Evolutionary conservation across 2,797 vertebrate genomes (phyloP).

Genomic region (Hypotaenidia philippensis): DNA sequence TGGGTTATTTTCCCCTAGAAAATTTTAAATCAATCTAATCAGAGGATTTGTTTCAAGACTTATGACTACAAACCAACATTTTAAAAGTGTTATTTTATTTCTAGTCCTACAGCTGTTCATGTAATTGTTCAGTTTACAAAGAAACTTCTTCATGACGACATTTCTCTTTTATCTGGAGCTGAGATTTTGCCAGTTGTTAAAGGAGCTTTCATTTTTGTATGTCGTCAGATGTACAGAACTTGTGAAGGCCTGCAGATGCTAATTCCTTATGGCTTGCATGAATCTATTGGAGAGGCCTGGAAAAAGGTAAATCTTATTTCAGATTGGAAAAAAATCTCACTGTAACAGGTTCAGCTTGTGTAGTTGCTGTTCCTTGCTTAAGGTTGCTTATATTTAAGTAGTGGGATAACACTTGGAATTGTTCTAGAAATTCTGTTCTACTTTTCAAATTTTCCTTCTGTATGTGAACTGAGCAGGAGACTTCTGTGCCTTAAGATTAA

Average conservation of each 20-base stretch:
- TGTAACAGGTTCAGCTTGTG: background rate
- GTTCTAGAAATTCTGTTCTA: background rate
- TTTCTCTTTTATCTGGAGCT: slow-evolving; percentile 77
- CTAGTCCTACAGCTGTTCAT: slow-evolving; percentile 87
- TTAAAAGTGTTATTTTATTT: slow-evolving; percentile 47
- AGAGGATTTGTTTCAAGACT: background rate
- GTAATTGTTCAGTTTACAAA: slow-evolving; percentile 90
- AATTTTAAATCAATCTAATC: background rate
- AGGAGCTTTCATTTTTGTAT: slow-evolving; percentile 93
- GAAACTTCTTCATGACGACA: slow-evolving; percentile 86
- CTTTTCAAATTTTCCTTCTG: background rate
- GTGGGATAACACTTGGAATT: background rate
- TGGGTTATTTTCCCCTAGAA: background rate
- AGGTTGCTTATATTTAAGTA: background rate
- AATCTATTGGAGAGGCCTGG: slow-evolving; percentile 87
- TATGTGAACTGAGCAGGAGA: background rate
- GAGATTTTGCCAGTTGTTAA: slow-evolving; percentile 82
- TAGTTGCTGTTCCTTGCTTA: background rate
- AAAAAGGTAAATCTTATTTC: slow-evolving; percentile 85
- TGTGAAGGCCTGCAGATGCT: slow-evolving; percentile 92
- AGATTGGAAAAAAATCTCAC: background rate
- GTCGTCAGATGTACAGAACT: slow-evolving; percentile 93
- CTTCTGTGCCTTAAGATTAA: background rate
- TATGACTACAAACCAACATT: background rate
- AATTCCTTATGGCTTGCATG: slow-evolving; percentile 87